phyloP scores from a whole-genome alignment of 2,797 vertebrate species.

The Pygocentrus nattereri region DNA sequence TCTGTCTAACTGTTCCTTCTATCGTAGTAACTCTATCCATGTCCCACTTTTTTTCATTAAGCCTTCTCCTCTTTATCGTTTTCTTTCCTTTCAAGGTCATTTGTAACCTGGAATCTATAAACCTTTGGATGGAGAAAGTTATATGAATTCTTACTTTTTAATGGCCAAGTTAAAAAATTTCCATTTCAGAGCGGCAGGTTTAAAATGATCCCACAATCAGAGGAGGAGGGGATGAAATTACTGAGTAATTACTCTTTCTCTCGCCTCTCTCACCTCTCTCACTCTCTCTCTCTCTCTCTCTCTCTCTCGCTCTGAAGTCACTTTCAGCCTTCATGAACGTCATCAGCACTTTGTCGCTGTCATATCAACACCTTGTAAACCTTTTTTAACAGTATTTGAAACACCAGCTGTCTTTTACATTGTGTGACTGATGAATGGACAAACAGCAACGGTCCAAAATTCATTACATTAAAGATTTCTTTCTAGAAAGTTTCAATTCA shows the following conservation, averaged over 20 bases:
- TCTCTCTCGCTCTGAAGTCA: slow-evolving; percentile 33
- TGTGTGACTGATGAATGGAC: neutral
- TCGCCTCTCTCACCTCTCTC: slow-evolving; percentile 6
- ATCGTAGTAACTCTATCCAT: slow-evolving; percentile 61
- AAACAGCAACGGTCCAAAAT: neutral
- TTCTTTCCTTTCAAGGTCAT: slow-evolving; percentile 76
- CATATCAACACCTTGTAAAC: neutral
- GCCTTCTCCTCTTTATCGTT: slow-evolving; percentile 44
- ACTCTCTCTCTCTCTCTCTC: slow-evolving; percentile 20
- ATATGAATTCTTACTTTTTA: slow-evolving; percentile 86
- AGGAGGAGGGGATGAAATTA: slow-evolving; percentile 76
- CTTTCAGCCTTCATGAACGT: slow-evolving; percentile 34
- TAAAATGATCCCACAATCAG: slow-evolving; percentile 76
- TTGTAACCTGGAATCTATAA: slow-evolving; percentile 83
- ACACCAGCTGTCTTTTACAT: neutral
- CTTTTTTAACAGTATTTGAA: too few species aligned
- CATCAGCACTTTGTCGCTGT: neutral
- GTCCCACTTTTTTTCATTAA: slow-evolving; percentile 66
- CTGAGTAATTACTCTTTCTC: slow-evolving; percentile 66
- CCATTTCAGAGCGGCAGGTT: slow-evolving; percentile 77
- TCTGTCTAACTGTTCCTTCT: neutral
- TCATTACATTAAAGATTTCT: too few species aligned
- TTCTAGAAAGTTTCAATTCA: too few species aligned
- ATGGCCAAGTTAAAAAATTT: slow-evolving; percentile 79
- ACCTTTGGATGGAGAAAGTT: slow-evolving; percentile 82